Percentiles rank a stretch among this genome's conserved stretches.
These are phyloP conservation scores for Saimiri boliviensis DNA, from an alignment of 2,113 vertebrate species.

Conservation along the genomic window DNA sequence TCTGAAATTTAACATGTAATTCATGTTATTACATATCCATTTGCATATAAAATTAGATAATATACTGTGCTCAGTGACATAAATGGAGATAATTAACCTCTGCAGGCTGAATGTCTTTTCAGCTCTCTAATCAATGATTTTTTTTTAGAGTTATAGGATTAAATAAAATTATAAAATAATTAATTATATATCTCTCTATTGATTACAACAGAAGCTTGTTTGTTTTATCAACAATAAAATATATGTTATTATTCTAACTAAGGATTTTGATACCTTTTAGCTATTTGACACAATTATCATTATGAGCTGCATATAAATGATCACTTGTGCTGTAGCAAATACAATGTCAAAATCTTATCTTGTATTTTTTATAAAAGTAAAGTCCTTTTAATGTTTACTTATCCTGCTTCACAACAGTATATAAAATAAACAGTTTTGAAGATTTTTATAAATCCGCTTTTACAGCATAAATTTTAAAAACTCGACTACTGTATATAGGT, in stretches of 20 bases:
- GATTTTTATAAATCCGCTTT: neutral
- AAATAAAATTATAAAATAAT: slow-evolving; percentile 67
- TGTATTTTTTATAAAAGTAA: neutral
- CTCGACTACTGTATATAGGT: neutral
- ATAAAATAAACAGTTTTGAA: neutral
- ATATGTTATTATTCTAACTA: neutral
- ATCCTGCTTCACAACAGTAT: neutral
- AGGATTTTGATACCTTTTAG: neutral
- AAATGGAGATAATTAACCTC: slow-evolving; percentile 76
- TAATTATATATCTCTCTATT: slow-evolving; percentile 51
- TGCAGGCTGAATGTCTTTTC: slow-evolving; percentile 52
- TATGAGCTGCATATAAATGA: neutral
- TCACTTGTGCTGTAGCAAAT: neutral
- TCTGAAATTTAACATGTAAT: slow-evolving; percentile 72
- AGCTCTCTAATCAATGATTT: slow-evolving; percentile 54
- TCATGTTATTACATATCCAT: slow-evolving; percentile 64
- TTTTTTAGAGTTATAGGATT: slow-evolving; percentile 58
- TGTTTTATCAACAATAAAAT: slow-evolving; percentile 49
- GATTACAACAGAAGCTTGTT: slow-evolving; percentile 15
- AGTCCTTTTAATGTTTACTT: neutral
- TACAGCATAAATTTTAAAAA: neutral
- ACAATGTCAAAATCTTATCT: neutral
- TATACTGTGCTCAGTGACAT: slow-evolving; percentile 62
- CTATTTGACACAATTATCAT: neutral
- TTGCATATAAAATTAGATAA: slow-evolving; percentile 78